Evolutionary conservation across 2,888 invertebrate genomes (phyloP), one percentile per base, ranked within the genome.

Genomic region (Limnephilus marmoratus): DNA sequence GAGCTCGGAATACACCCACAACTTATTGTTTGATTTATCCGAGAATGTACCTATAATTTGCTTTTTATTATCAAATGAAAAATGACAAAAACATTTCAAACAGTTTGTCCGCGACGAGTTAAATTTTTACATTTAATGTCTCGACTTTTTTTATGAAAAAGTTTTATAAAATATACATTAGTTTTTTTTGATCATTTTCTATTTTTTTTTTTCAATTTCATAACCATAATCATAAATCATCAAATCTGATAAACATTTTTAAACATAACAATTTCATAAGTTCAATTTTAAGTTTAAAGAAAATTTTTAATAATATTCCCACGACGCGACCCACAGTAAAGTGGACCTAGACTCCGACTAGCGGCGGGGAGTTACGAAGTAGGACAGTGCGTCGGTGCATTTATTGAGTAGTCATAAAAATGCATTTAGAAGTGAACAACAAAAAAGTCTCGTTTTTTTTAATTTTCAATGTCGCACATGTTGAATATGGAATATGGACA

Each of bases 311-410:
- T 68, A 9, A 24, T 68, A 24, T 68, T 68, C 18, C 5, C 5
- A 68, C 68, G 68, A n/a, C 68, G 68, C 68, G 68, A 68, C 68
- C 68, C 68, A 68, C 68, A 68, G 68, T 68, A 68, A n/a, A 68
- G 68, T 24, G 24, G n/a, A 68, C 68, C 68, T 68, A 68, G 68
- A 68, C 68, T 68, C 68, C 68, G 68, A 68, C 18, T 24, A 68
- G 68, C 68, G 24, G 68, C 68, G 68, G 68, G 68, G 68, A 68
- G 68, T 68, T 68, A 68, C 24, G 68, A 68, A 68, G 68, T 68
- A 68, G 68, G 24, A 68, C 68, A 68, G 68, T 68, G 68, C 68
- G 68, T 24, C 68, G 68, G 68, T 68, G 68, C 68, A 68, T 68
- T 68, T 68, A 68, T 68, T 68, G 24, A 9, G 68, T 18, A 68